These are phyloP conservation scores for Melipona quadrifasciata DNA, from an alignment of 1,140 invertebrate genomes.

Conservation along the genomic window DNA sequence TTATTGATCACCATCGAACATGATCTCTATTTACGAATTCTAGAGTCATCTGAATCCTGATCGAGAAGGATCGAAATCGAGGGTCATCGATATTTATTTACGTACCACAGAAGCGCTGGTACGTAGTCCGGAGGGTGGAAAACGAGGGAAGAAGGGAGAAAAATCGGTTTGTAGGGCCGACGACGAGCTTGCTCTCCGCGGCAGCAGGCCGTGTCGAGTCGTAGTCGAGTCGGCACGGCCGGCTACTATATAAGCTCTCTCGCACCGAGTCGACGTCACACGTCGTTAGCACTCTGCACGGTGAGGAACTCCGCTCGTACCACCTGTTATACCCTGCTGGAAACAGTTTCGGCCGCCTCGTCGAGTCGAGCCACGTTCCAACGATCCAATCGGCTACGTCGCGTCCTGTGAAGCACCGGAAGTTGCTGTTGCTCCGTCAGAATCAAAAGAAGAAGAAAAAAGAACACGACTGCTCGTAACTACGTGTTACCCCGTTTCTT, in stretches of 20 bases:
- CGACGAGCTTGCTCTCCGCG: neutral
- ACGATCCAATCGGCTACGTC: neutral
- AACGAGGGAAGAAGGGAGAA: neutral
- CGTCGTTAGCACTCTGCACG: slow-evolving; percentile 68
- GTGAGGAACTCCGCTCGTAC: slow-evolving; percentile 66
- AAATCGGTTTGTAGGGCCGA: slow-evolving; percentile 51
- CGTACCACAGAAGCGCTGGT: too few relatives aligned
- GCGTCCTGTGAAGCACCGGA: neutral
- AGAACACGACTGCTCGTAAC: too few relatives aligned
- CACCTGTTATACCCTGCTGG: slow-evolving; percentile 60
- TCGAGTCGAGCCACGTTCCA: neutral
- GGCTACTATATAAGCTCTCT: slow-evolving; percentile 71
- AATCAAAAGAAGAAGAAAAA: neutral
- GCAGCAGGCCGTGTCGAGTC: slow-evolving; percentile 46
- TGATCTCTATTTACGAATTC: too few relatives aligned
- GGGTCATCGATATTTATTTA: too few relatives aligned
- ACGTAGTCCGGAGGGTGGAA: too few relatives aligned
- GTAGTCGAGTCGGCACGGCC: slow-evolving; percentile 55
- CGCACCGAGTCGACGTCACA: slow-evolving; percentile 68
- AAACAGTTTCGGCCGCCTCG: slow-evolving; percentile 8
- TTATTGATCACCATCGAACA: too few relatives aligned
- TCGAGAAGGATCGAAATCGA: neutral
- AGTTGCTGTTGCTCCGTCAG: neutral
- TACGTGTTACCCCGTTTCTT: too few relatives aligned
- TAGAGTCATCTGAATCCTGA: neutral